Base-by-base conservation (phyloP, 2,797 vertebrate genomes). In the Catostomus latipinnis region DNA sequence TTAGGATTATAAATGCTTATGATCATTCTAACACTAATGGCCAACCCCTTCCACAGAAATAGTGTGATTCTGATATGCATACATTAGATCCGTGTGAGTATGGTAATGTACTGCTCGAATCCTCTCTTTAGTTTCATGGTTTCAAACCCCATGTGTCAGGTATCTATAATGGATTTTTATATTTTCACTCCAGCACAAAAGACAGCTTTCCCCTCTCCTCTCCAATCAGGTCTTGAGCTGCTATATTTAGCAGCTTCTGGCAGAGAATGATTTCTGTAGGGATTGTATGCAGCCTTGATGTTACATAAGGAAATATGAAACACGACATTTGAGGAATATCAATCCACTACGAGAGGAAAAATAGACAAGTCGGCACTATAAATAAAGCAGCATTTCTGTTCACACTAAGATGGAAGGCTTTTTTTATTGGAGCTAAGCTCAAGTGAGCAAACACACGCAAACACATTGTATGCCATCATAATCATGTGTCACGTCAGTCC, bases 201-300 rank as follows among this genome's bases (percentile, higher is more conserved):
- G 72, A 67, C 45, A 43, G 56, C 81, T 74, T 71, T 66, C 62
- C 16, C 71, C 73, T 75, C 78, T 79, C 45, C 54, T 69, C 54
- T 72, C 56, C 85, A 92, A 91, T 91, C 88, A 90, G 90, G 90
- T 90, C 77, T 87, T 84, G 83, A 82, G 80, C 50, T 52, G 81
- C 81, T 93, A 94, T 91, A 93, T 93, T 92, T 93, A 93, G 90
- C 85, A 67, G 82, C 83, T 86, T 84, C 89, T 90, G 87, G 85
- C 82, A 82, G 87, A 60, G 61, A 89, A 84, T 67, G 81, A 82
- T 88, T 90, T 88, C 85, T 88, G 80, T 78, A 88, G 88, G 88
- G 85, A 89, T 87, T 88, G 86, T 86, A 89, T 87, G 82, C 86
- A 89, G 87, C 88, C 89, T 91, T 82, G 81, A 87, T 81, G 90